These are phyloP conservation scores for Meriones unguiculatus DNA, from an alignment of 2,113 vertebrate genomes.

Conservation along the genomic window DNA sequence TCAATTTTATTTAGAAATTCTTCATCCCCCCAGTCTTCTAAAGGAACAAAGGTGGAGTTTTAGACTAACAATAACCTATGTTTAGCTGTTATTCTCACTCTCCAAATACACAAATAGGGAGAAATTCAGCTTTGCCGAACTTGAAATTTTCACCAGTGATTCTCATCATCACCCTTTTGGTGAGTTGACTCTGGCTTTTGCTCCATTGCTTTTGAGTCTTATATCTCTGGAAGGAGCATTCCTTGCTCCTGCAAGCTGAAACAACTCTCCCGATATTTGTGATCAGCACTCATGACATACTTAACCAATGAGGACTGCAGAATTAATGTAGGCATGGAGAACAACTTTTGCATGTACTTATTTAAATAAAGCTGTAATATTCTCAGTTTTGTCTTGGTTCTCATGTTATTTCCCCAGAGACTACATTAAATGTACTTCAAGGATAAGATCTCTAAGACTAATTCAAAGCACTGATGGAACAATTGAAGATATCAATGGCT, in stretches of 20 bases:
- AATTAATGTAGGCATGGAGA: neutral
- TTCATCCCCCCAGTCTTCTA: constrained; percentile 41
- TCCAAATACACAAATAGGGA: neutral
- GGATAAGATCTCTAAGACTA: constrained; percentile 29
- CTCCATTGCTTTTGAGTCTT: neutral
- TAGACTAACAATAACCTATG: constrained; percentile 25
- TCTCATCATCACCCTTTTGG: neutral
- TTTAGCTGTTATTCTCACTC: neutral
- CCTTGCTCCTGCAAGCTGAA: neutral
- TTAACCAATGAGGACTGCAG: neutral
- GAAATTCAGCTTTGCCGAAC: constrained; percentile 26
- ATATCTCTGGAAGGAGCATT: constrained; percentile 1
- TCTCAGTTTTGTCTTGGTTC: neutral
- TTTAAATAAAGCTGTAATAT: neutral
- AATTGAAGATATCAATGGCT: neutral
- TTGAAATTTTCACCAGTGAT: constrained; percentile 28
- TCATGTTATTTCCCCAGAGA: constrained; percentile 35
- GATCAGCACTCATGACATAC: neutral
- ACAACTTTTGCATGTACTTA: neutral
- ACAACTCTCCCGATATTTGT: neutral
- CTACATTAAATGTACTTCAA: constrained; percentile 1
- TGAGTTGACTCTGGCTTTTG: neutral
- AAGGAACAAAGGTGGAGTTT: constrained; percentile 25
- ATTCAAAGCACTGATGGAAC: neutral
- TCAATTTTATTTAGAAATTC: constrained; percentile 47